Evolutionary conservation across 2,888 invertebrate species (phyloP).

Genomic region (Xanthia togata): DNA sequence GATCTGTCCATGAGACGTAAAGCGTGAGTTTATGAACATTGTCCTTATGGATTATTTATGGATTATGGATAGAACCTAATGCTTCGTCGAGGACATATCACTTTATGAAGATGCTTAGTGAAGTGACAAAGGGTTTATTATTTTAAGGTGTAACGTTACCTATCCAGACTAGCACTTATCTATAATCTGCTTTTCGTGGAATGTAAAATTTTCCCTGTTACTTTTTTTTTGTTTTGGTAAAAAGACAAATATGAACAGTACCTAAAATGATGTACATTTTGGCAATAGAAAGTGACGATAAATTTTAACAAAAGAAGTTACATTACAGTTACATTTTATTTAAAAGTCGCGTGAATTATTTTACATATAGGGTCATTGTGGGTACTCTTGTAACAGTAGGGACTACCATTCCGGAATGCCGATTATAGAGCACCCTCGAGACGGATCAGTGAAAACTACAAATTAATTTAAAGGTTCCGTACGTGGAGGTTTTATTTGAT

Average conservation of each 20-base stretch:
- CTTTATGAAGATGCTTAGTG: slow-evolving; percentile 16
- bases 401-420: slow-evolving; percentile 5
- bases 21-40: slow-evolving; percentile 40
- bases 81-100: background rate
- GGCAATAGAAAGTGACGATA: slow-evolving; percentile 31
- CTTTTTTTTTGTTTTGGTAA: background rate
- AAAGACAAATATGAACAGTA: slow-evolving; percentile 3
- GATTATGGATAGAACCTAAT: background rate
- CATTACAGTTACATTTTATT: slow-evolving; percentile 35
- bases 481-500: no score
- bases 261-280: slow-evolving; percentile 21
- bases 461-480: slow-evolving; percentile 1
- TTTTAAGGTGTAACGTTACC: background rate
- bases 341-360: slow-evolving; percentile 32
- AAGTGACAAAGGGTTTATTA: background rate
- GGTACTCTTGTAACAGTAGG: slow-evolving; percentile 18
- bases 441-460: background rate
- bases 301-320: slow-evolving; percentile 22
- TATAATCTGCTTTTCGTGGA: background rate
- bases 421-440: slow-evolving; percentile 15
- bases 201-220: background rate
- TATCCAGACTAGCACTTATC: slow-evolving; percentile 4
- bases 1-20: slow-evolving; percentile 29
- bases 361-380: slow-evolving; percentile 15
- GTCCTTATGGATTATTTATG: slow-evolving; percentile 28